Evolutionary conservation across 2,888 invertebrate genomes (phyloP).

Genomic region (Zhengitettix transpicula): DNA sequence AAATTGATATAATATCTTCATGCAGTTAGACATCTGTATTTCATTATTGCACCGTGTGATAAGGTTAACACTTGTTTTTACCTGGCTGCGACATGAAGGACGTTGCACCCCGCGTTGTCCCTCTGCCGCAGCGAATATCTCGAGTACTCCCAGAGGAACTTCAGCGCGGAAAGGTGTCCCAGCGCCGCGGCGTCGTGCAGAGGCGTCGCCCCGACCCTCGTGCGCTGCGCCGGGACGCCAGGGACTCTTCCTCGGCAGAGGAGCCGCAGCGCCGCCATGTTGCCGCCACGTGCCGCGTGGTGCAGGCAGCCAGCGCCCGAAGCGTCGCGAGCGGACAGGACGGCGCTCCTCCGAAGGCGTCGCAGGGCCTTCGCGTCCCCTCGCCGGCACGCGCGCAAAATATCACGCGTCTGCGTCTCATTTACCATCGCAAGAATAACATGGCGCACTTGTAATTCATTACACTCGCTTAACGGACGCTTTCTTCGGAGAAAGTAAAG

Average conservation of each 20-base stretch:
- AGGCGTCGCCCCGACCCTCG: conserved; percentile 13
- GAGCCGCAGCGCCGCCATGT: conserved; percentile 9
- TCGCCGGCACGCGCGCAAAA: conserved; percentile 12
- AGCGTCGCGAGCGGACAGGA: conserved; percentile 4
- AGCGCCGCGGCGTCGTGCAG: conserved; percentile 15
- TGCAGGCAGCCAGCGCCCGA: conserved; percentile 12
- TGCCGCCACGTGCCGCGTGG: conserved; percentile 14
- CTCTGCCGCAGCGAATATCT: conserved; percentile 9
- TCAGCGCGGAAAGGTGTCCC: conserved; percentile 12
- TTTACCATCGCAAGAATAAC: neutral
- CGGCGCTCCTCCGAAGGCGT: neutral
- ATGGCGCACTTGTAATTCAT: too few species aligned
- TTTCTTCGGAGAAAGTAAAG: too few species aligned
- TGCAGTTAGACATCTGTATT: too few species aligned
- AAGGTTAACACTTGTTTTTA: too few species aligned
- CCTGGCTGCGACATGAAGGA: conserved; percentile 15
- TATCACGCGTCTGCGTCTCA: neutral
- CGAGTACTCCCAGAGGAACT: conserved; percentile 11
- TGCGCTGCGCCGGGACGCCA: conserved; percentile 7
- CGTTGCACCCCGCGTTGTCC: conserved; percentile 14
- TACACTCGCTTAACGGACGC: too few species aligned
- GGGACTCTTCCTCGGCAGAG: neutral
- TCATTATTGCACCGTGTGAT: too few species aligned
- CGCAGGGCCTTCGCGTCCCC: conserved; percentile 8
- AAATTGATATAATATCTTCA: too few species aligned